These are phyloP conservation scores for Collichthys lucidus DNA, from an alignment of 2,113 vertebrate genomes.

Conservation along the genomic window DNA sequence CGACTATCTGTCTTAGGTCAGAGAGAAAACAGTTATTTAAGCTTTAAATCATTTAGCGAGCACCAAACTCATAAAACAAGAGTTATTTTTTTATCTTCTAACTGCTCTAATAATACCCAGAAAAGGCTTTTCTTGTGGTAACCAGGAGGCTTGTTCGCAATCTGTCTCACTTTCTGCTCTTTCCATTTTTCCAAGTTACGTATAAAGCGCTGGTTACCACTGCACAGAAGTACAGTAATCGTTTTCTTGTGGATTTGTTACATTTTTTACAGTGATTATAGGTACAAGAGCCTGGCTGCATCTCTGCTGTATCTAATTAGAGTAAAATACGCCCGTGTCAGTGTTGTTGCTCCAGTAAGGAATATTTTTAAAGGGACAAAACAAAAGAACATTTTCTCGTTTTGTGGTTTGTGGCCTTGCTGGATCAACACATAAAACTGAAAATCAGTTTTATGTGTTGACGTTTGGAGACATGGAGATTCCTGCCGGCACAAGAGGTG, in stretches of 20 bases:
- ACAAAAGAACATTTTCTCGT: background rate
- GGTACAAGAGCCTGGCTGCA: background rate
- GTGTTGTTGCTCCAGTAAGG: constrained; percentile 16
- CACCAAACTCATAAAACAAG: constrained; percentile 5
- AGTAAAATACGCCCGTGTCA: constrained; percentile 6
- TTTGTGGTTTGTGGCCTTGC: constrained; percentile 4
- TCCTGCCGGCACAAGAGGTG: constrained; percentile 20
- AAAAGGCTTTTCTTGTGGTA: constrained; percentile 38
- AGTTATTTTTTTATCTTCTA: constrained; percentile 21
- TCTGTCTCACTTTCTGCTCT: constrained; percentile 19
- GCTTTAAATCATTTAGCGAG: constrained; percentile 25
- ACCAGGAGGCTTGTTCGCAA: constrained; percentile 15
- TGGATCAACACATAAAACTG: background rate
- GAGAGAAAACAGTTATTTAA: background rate
- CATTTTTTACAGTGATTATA: background rate
- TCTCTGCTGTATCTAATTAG: constrained; percentile 40
- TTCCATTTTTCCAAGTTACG: constrained; percentile 21
- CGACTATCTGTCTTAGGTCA: background rate
- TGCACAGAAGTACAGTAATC: constrained; percentile 9
- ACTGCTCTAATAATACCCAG: constrained; percentile 10
- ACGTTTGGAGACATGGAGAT: background rate
- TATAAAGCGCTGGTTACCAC: background rate
- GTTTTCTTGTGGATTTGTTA: background rate
- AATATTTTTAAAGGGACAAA: constrained; percentile 13
- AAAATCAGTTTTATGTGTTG: background rate